Evolutionary conservation across 2,113 vertebrate genomes (phyloP).

Genomic region (Spilogale gracilis): DNA sequence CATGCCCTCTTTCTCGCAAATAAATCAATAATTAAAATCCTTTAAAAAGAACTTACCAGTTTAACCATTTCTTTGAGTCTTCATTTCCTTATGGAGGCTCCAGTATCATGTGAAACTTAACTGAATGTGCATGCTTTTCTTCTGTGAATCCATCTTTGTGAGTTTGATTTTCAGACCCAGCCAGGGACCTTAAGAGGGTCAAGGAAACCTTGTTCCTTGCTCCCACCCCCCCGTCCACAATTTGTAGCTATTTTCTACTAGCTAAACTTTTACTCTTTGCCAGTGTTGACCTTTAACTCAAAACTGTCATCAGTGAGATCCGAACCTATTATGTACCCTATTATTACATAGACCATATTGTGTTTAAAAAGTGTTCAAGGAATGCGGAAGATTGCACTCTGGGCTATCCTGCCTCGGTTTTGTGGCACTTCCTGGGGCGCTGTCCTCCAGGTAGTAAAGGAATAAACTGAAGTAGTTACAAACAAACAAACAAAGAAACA

Average conservation of each 20-base stretch:
- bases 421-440: not conserved
- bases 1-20: not conserved
- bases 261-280: constrained; percentile 8
- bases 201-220: not conserved
- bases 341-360: not conserved
- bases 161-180: constrained; percentile 21
- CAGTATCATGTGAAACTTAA: not conserved
- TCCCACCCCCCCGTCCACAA: not conserved
- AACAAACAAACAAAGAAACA: not conserved
- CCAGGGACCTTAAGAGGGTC: not conserved
- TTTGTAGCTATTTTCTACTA: constrained; percentile 30
- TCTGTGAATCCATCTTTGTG: not conserved
- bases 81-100: not conserved
- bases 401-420: not conserved
- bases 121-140: not conserved
- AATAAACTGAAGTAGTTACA: not conserved
- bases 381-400: not conserved
- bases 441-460: not conserved
- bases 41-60: not conserved
- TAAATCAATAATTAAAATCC: not conserved
- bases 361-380: not conserved
- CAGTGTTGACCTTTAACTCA: not conserved
- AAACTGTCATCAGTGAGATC: constrained; percentile 9
- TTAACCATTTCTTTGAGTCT: not conserved
- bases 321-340: not conserved